Conservation (phyloP, 2,797 vertebrate genomes). For the Monodelphis domestica region DNA sequence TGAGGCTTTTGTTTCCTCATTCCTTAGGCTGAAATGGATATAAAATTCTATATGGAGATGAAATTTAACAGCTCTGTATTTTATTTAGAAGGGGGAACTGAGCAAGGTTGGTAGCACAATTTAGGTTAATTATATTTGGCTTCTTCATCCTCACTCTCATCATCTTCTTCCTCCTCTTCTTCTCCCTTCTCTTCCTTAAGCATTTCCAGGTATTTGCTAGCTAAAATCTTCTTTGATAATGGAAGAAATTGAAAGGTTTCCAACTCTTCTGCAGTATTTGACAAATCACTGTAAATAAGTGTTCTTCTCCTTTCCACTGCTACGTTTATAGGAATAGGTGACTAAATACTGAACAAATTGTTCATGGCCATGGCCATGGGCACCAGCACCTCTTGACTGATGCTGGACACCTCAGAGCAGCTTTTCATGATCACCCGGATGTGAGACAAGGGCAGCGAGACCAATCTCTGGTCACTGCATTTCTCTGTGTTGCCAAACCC, state of each 20-base stretch:
- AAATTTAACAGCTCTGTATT: rapidly evolving
- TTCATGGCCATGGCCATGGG: constrained; percentile 98
- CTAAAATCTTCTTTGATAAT: constrained; percentile 98
- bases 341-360: constrained; percentile 95
- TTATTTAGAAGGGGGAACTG: background rate
- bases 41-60: background rate
- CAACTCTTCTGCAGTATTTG: constrained; percentile 90
- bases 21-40: rapidly evolving
- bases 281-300: constrained; percentile 93
- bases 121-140: constrained; percentile 48
- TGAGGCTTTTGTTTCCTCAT: background rate
- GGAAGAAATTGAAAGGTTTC: constrained; percentile 96
- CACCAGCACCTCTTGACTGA: constrained; percentile 97
- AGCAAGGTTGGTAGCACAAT: background rate
- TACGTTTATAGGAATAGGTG: constrained; percentile 90
- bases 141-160: constrained; percentile 59
- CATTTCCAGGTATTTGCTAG: constrained; percentile 93
- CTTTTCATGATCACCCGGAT: constrained; percentile 98
- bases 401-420: constrained; percentile 96
- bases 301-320: constrained; percentile 89
- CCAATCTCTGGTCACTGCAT: constrained; percentile 82
- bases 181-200: constrained; percentile 88
- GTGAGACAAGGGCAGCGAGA: constrained; percentile 94
- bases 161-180: constrained; percentile 57
- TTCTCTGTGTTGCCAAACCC: constrained; percentile 68